These are phyloP conservation scores for Scrobipalpa atriplicella DNA, from an alignment of 2,888 invertebrate genomes.

Conservation along the genomic window DNA sequence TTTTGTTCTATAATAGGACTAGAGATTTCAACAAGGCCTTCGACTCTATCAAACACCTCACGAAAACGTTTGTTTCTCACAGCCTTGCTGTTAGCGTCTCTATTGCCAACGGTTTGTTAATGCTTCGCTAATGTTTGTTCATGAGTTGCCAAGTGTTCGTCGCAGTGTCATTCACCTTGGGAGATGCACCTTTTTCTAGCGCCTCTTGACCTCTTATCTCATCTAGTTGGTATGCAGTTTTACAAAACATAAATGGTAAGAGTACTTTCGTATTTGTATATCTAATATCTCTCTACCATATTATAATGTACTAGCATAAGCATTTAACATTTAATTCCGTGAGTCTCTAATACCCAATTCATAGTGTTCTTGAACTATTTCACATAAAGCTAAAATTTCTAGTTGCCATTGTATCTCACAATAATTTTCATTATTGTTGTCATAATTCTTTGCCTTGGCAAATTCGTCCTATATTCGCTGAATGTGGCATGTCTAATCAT, in stretches of 20 bases:
- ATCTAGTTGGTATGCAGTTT: neutral
- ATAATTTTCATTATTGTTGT: neutral
- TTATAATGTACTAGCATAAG: no score
- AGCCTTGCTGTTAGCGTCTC: neutral
- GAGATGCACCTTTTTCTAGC: neutral
- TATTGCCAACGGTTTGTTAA: constrained; percentile 13
- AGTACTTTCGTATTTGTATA: neutral
- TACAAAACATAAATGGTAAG: neutral
- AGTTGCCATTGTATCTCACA: neutral
- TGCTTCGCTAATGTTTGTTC: constrained; percentile 19
- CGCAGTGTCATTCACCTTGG: constrained; percentile 22
- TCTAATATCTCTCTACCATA: no score
- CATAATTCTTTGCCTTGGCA: neutral
- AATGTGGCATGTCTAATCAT: constrained; percentile 15
- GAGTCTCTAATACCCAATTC: neutral
- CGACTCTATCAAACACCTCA: neutral
- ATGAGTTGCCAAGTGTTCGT: constrained; percentile 4
- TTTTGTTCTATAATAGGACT: neutral
- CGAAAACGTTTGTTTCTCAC: constrained; percentile 5
- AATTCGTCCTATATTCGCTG: constrained; percentile 10
- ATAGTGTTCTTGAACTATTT: neutral
- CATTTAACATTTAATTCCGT: neutral
- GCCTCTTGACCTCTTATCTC: constrained; percentile 6
- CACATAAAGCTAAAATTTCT: neutral
- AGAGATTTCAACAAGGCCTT: neutral